Evolutionary conservation across 2,113 vertebrate species (phyloP), one percentile per base, ranked within the genome.

Genomic region (Cinclus mexicanus): DNA sequence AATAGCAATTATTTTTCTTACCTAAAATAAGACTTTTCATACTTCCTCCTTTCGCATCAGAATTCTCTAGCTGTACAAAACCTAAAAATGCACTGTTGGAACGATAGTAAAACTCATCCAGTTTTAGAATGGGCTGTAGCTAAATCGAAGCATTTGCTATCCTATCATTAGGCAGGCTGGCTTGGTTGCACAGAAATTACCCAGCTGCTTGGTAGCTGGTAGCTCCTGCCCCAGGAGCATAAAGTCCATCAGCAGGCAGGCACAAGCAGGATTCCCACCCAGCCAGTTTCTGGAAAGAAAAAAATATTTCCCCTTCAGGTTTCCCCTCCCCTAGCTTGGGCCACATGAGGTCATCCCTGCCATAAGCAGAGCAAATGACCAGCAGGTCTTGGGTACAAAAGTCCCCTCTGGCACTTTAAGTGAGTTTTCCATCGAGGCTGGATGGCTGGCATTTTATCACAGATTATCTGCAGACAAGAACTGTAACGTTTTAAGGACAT

Each of bases 311-410:
- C 19, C 29, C 55, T 53, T 63, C 37, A 23, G 14, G n/a, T 63
- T 92, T 83, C n/a, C 26, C 14, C 25, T 70, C 20, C 20, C 10
- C 17, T 31, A 33, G 47, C 29, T 47, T 4, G 1, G 63, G n/a
- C 24, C 37, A 35, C 0, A 1, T 0, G 0, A 76, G 71, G 65
- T 44, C 29, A 24, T 12, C 57, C 25, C 25, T 21, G 61, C 22
- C 47, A 31, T 8, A 25, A 55, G 46, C 33, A 70, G 28, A 78
- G 33, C 10, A 68, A 56, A 31, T 24, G 57, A 71, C 26, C 11
- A 76, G 53, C 9, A 64, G 52, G 60, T 21, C 35, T 70, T 0
- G 1, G 37, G 22, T 56, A 61, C 41, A 83, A 35, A 77, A 35
- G 12, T 3, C 53, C 13, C 24, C 46, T 67, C 35, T 2, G 3